phyloP scores from a whole-genome alignment of 2,888 invertebrate genomes.

The Neoitamus cyanurus region DNA sequence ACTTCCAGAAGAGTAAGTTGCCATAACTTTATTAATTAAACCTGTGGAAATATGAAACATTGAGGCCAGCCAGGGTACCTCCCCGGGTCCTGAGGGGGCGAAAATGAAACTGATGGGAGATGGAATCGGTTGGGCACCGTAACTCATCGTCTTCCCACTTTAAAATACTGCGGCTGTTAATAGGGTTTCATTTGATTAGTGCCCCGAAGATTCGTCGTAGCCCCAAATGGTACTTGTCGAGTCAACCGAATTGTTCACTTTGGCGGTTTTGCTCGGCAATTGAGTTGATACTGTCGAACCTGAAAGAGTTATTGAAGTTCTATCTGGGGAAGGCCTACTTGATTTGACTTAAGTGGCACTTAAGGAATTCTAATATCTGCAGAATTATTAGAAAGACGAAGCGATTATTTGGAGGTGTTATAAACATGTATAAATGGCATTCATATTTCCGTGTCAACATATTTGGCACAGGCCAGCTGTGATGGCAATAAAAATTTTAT shows the following conservation, averaged over 20 bases:
- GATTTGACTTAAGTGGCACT: neutral
- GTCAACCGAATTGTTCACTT: neutral
- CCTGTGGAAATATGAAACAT: neutral
- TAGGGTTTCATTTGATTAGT: neutral
- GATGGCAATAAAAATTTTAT: too few relatives aligned
- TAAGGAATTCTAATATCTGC: neutral
- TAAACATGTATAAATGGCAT: too few relatives aligned
- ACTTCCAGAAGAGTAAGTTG: neutral
- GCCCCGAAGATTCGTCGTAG: neutral
- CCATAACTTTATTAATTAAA: neutral
- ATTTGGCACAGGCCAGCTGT: too few relatives aligned
- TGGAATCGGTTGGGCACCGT: neutral
- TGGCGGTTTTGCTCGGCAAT: neutral
- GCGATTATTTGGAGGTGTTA: too few relatives aligned
- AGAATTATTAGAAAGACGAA: too few relatives aligned
- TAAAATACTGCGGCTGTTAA: neutral
- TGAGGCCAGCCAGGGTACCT: neutral
- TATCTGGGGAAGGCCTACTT: neutral
- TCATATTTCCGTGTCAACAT: too few relatives aligned
- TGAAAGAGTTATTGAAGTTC: neutral
- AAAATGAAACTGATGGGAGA: neutral
- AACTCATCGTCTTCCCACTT: too few relatives aligned
- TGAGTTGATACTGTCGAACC: neutral
- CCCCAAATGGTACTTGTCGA: neutral
- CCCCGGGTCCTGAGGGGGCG: neutral